A percentile compares a stretch with the other conserved stretches of the same genome.
phyloP scores from a whole-genome alignment of 2,113 vertebrate species.

The Amphilophus citrinellus region DNA sequence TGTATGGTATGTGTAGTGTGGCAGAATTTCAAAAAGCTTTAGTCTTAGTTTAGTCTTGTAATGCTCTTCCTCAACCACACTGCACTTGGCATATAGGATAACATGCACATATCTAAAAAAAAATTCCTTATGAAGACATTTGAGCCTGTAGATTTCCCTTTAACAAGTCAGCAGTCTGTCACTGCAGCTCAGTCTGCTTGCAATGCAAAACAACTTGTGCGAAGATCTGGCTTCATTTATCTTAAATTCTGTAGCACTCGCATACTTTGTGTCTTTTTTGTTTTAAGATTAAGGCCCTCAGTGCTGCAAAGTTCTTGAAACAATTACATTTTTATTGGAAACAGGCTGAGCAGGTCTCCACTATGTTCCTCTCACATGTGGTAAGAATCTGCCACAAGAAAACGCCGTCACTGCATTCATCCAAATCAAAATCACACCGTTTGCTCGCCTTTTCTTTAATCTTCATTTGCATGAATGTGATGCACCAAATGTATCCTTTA shows the following conservation, averaged over 20 bases:
- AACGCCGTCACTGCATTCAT: not conserved
- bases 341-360: slow-evolving; percentile 3
- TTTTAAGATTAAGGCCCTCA: not conserved
- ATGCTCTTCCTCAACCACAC: not conserved
- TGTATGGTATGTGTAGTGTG: not conserved
- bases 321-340: slow-evolving; percentile 2
- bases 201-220: not conserved
- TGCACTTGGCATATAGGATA: not conserved
- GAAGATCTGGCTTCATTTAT: not conserved
- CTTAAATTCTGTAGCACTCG: not conserved
- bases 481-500: not conserved
- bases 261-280: not conserved
- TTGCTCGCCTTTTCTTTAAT: not conserved
- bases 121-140: not conserved
- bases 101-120: not conserved
- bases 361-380: not conserved
- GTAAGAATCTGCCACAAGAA: not conserved
- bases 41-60: not conserved
- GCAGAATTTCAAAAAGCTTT: slow-evolving; percentile 4
- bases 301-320: not conserved
- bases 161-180: slow-evolving; percentile 1
- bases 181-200: not conserved
- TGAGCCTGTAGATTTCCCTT: not conserved
- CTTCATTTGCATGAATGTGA: not conserved
- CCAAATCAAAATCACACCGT: not conserved